These are phyloP conservation scores for Proales similis DNA, from an alignment of 1,140 invertebrate species.

Conservation along the genomic window DNA sequence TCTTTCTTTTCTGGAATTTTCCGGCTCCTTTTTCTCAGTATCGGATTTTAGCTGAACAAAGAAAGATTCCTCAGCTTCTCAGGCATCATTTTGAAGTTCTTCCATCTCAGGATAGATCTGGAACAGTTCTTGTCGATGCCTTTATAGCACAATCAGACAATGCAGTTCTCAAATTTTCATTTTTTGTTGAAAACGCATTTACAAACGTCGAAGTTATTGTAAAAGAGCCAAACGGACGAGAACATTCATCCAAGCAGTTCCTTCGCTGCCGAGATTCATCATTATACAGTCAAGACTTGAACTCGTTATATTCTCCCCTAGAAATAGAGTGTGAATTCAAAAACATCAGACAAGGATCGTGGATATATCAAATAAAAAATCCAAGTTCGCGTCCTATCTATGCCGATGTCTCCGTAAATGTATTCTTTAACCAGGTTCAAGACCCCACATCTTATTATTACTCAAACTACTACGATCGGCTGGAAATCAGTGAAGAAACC, in stretches of 20 bases:
- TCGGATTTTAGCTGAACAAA: too few relatives aligned
- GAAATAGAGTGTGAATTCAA: conserved; percentile 12
- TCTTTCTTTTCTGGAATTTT: too few relatives aligned
- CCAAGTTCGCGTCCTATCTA: not conserved
- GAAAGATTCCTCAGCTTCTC: too few relatives aligned
- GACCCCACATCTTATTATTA: conserved; percentile 2
- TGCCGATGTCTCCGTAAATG: not conserved
- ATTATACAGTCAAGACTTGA: not conserved
- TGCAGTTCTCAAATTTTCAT: conserved; percentile 1
- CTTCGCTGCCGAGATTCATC: conserved; percentile 12
- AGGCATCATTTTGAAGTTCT: too few relatives aligned
- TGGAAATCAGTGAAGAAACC: not conserved
- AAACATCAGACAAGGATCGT: conserved; percentile 5
- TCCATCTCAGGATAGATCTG: too few relatives aligned
- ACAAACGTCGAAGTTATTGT: not conserved
- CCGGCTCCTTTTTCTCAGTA: too few relatives aligned
- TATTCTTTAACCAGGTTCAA: not conserved
- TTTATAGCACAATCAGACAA: not conserved
- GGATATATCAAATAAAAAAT: not conserved
- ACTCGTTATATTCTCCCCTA: too few relatives aligned
- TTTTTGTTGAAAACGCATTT: conserved; percentile 2
- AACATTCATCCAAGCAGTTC: not conserved
- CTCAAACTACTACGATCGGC: not conserved
- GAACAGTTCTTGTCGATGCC: too few relatives aligned
- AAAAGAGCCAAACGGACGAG: not conserved